Evolutionary conservation across 2,888 invertebrate genomes (phyloP), one percentile per base, ranked within the genome.

Genomic region (Lasioglossum leucozonium): DNA sequence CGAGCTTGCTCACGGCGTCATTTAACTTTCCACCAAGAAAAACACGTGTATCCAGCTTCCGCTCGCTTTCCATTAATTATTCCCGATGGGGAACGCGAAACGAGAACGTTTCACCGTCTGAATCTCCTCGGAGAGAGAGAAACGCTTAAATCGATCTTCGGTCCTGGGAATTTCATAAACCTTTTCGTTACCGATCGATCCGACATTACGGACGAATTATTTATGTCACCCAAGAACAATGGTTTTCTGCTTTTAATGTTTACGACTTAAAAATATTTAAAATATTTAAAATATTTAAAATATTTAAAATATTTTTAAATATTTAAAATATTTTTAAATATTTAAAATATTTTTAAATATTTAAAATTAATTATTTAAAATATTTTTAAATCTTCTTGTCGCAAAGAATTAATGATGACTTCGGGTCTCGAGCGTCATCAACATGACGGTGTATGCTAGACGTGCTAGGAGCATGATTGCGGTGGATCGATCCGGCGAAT

Each of bases 1-100:
- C 88, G 89, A 92, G 87, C 84, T 62, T 62, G 62, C 62, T 62
- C 62, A 71, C 80, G n/a, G n/a, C 67, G 80, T 86, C 84, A 79
- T 91, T 92, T 88, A 91, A 90, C 91, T 92, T 90, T 87, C 79
- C 75, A 71, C 77, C 47, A 92, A 92, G 92, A 92, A 92, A 92
- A 92, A 90, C 90, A 90, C 85, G 51, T 51, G 86, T 90, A 91
- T 91, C 88, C 86, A 77, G 47, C 74, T 37, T 16, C 16, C 26
- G 40, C 26, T 71, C 42, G 67, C 22, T 67, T 40, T 71, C 74
- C 81, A 84, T 85, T 81, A 83, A 88, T 85, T 88, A 90, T 87
- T 81, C 77, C 74, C 65, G 76, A 44, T 73, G n/a, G 51, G 65
- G 44, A 89, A 72, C 75, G 79, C 58, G 22, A 67, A 30, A 62